Evolutionary conservation across 2,113 vertebrate species (phyloP).

Genomic region (Oryzias melastigma): DNA sequence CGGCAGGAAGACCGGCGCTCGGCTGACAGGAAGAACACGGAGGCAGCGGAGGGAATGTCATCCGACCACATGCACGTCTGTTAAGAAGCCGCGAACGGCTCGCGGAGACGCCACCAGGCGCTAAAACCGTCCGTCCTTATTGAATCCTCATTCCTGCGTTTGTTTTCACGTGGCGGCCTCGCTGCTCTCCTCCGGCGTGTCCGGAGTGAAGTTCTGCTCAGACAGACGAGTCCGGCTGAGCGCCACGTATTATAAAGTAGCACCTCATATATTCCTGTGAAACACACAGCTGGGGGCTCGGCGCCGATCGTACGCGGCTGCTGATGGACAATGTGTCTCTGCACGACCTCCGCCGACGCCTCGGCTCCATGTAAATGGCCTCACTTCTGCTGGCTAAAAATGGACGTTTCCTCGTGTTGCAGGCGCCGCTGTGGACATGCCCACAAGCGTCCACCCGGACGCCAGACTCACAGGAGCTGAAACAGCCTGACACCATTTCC

Average conservation of each 20-base stretch:
- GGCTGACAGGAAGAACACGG: not conserved
- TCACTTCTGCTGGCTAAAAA: not conserved
- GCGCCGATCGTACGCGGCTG: not conserved
- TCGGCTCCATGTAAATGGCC: conserved; percentile 40
- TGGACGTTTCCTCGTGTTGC: conserved; percentile 11
- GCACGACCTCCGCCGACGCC: conserved; percentile 29
- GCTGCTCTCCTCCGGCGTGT: not conserved
- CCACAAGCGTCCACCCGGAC: conserved; percentile 5
- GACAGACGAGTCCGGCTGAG: conserved; percentile 1
- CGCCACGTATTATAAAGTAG: conserved; percentile 36
- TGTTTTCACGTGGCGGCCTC: no score
- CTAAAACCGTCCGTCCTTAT: no score
- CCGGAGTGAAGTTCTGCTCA: conserved; percentile 2
- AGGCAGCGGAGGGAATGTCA: conserved; percentile 2
- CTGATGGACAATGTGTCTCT: conserved; percentile 44
- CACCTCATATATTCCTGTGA: conserved; percentile 43
- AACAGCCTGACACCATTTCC: no score
- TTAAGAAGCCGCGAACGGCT: no score
- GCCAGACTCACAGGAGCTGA: no score
- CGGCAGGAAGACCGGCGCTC: not conserved
- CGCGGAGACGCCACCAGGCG: no score
- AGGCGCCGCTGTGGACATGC: conserved; percentile 1
- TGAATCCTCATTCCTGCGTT: no score
- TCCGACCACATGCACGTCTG: not conserved
- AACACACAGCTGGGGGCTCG: not conserved